phyloP scores from a whole-genome alignment of 1,140 invertebrate genomes.

The Bombyx mori region DNA sequence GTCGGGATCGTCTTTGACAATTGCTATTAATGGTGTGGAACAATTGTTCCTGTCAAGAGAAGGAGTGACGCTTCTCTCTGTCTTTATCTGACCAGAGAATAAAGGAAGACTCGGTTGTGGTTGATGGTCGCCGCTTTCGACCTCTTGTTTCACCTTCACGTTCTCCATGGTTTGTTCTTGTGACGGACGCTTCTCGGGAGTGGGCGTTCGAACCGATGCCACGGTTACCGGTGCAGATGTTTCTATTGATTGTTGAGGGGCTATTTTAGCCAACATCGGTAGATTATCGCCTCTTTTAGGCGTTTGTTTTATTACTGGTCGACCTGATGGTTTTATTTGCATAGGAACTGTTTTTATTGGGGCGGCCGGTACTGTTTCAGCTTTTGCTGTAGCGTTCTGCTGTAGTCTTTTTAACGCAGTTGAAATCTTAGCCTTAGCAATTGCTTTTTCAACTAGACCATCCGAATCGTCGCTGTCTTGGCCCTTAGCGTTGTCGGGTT shows the following conservation, averaged over 20 bases:
- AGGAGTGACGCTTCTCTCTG: slow-evolving; percentile 44
- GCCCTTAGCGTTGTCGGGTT: slow-evolving; percentile 17
- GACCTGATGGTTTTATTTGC: slow-evolving; percentile 19
- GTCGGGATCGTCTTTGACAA: slow-evolving; percentile 47
- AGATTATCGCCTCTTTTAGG: slow-evolving; percentile 45
- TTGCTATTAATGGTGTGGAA: slow-evolving; percentile 43
- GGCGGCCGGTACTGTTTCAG: slow-evolving; percentile 13
- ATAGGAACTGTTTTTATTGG: slow-evolving; percentile 8
- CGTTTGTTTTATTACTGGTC: slow-evolving; percentile 53
- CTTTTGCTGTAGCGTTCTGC: slow-evolving; percentile 26
- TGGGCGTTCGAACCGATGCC: slow-evolving; percentile 14
- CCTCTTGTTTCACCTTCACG: slow-evolving; percentile 54
- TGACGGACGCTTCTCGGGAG: slow-evolving; percentile 28
- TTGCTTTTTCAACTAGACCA: slow-evolving; percentile 6
- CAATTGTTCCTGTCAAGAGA: slow-evolving; percentile 16
- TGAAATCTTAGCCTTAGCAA: slow-evolving; percentile 4
- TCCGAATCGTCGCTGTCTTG: slow-evolving; percentile 38
- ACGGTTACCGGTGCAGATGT: slow-evolving; percentile 10
- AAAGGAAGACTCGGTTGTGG: slow-evolving; percentile 24
- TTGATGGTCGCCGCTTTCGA: slow-evolving; percentile 14
- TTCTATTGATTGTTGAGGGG: slow-evolving; percentile 8
- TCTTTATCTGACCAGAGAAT: slow-evolving; percentile 48
- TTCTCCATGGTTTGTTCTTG: slow-evolving; percentile 27
- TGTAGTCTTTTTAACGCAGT: slow-evolving; percentile 25
- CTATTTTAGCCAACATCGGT: slow-evolving; percentile 22